Conservation (phyloP, 2,797 vertebrate species). For the Gymnocypris eckloni region DNA sequence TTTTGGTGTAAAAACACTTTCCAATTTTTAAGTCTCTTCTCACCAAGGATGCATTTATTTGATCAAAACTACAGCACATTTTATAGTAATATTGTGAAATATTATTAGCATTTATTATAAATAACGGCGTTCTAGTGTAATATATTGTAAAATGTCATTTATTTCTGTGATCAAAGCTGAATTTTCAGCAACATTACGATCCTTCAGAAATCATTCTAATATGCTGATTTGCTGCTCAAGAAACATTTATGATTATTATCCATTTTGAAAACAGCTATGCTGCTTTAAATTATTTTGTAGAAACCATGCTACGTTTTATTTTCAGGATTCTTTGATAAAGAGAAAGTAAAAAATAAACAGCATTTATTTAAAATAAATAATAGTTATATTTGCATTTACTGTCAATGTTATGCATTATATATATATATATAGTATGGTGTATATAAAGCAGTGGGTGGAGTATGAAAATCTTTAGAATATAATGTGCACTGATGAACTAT, state of each 20-base stretch:
- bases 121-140: not conserved
- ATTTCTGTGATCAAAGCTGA: not conserved
- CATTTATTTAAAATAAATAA: not conserved
- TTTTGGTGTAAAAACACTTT: too few relatives aligned
- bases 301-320: not conserved
- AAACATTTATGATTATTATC: not conserved
- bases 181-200: not conserved
- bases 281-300: not conserved
- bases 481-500: not conserved
- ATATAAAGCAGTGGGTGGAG: not conserved
- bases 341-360: not conserved
- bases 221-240: not conserved
- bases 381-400: not conserved
- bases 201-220: not conserved
- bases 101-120: not conserved
- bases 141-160: not conserved
- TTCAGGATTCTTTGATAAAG: not conserved
- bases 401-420: not conserved
- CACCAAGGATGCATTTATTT: too few relatives aligned
- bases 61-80: too few relatives aligned
- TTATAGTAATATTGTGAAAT: not conserved
- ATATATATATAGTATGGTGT: not conserved
- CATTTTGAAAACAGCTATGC: not conserved
- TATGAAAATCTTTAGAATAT: not conserved
- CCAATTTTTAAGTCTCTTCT: not conserved